Evolutionary conservation across 2,113 vertebrate species (phyloP).

Genomic region (Hoplias malabaricus): DNA sequence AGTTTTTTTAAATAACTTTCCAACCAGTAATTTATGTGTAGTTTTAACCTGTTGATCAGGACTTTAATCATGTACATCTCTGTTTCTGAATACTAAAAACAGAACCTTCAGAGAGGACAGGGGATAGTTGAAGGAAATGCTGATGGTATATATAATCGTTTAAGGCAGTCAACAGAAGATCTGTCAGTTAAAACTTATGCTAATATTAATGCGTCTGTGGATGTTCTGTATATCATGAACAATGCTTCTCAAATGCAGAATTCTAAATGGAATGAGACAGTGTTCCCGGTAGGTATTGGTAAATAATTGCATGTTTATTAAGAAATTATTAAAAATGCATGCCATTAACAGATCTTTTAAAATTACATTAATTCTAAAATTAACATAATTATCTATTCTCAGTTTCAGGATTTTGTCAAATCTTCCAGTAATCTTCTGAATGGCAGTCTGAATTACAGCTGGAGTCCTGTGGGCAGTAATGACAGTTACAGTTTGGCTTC

Average conservation of each 20-base stretch:
- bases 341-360: too few species aligned
- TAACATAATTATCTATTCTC: neutral
- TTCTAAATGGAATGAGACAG: accelerated
- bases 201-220: conserved; percentile 55
- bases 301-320: too few species aligned
- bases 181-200: neutral
- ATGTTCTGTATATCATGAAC: neutral
- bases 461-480: accelerated
- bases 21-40: too few species aligned
- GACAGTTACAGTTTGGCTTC: conserved; percentile 45
- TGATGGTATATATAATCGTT: neutral
- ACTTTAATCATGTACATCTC: neutral
- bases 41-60: neutral
- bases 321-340: too few species aligned
- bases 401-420: conserved; percentile 76
- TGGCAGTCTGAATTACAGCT: conserved; percentile 25
- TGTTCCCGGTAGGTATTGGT: conserved; percentile 54
- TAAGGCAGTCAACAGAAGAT: conserved; percentile 39
- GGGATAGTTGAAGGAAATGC: conserved; percentile 36
- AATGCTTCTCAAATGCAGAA: conserved; percentile 28
- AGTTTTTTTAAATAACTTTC: too few species aligned
- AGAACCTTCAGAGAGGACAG: conserved; percentile 58
- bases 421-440: conserved; percentile 70
- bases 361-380: too few species aligned
- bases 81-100: neutral